phyloP scores from a whole-genome alignment of 2,113 vertebrate genomes.

The Sus scrofa region T2T-Sscrofa CM000829.6:67962001-67962500 shows the following conservation, averaged over 20 bases:
- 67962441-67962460: not conserved
- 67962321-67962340: not conserved
- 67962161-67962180: not conserved
- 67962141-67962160: not conserved
- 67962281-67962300: not conserved
- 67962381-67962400: not conserved
- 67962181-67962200: not conserved
- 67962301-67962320: not conserved
- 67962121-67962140: not conserved
- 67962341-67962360: not conserved
- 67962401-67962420: not conserved
- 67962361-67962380: not conserved
- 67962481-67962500: not conserved
- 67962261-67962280: accelerated
- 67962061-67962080: not conserved
- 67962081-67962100: not conserved
- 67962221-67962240: too few species aligned
- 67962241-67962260: not conserved
- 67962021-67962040: not conserved
- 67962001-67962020: too few species aligned
- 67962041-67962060: not conserved
- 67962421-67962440: not conserved
- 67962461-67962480: not conserved
- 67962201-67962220: not conserved
- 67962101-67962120: too few species aligned